Evolutionary conservation across 2,113 vertebrate genomes (phyloP), one percentile per base, ranked within the genome.

Genomic region (Rhodinocichla rosea): DNA sequence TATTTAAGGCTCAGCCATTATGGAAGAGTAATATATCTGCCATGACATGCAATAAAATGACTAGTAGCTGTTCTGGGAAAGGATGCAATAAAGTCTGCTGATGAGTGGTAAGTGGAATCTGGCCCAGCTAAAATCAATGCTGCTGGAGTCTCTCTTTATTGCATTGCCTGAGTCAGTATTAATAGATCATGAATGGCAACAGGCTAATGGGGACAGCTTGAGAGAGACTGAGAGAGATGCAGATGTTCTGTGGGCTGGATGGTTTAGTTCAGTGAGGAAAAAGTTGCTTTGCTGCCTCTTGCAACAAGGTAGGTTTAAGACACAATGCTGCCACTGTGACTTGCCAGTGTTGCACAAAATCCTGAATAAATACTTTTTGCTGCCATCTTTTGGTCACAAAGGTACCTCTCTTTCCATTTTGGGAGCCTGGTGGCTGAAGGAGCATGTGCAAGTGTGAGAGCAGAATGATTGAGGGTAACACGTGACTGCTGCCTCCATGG

Each of bases 21-120:
- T 33, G 45, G 85, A 40, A 71, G 90, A 87, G 93, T 62, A 96
- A 95, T 97, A 92, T 94, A 96, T 97, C 96, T 96, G 94, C 92
- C 49, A 9, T 93, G 95, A 93, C 83, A 33, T 84, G 94, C 95
- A 95, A 87, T 97, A 93, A 97, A 97, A 96, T 96, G 93, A 94
- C 83, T 94, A 90, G 94, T 96, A 92, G 95, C 95, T 93, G 94
- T 97, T 96, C 96, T 97, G 95, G 96, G 96, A 97, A 97, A 93
- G 95, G 95, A 96, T 96, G 96, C 92, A 83, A 97, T 97, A 96
- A 97, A 94, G 86, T 76, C 95, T 96, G 88, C 92, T 95, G 94
- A 94, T 96, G 94, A 96, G 95, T 96, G 86, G 90, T 92, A 96
- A 97, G 96, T 97, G 96, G 96, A 96, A 96, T 82, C 95, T 91